phyloP scores from a whole-genome alignment of 1,140 invertebrate genomes.

The Formica selysi region DNA sequence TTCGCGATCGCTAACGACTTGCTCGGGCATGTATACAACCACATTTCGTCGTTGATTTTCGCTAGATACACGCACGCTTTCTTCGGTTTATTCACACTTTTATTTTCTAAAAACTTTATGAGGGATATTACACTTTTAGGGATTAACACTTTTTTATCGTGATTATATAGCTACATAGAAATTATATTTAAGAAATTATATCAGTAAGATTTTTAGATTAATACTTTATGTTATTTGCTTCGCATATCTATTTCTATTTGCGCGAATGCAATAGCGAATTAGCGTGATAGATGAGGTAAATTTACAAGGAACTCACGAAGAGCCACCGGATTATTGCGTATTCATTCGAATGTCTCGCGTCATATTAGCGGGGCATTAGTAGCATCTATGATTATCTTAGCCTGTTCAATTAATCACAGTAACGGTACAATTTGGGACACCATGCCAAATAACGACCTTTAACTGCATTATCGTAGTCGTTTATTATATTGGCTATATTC shows the following conservation, averaged over 20 bases:
- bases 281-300: constrained; percentile 36
- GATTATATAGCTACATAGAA: neutral
- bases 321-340: constrained; percentile 50
- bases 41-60: constrained; percentile 21
- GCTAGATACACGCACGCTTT: neutral
- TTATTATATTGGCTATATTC: constrained; percentile 58
- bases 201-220: neutral
- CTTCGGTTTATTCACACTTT: neutral
- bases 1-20: constrained; percentile 64
- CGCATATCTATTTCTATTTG: constrained; percentile 45
- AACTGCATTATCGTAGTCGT: constrained; percentile 52
- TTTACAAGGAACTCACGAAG: constrained; percentile 50
- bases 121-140: neutral
- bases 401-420: constrained; percentile 44
- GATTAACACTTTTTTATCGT: neutral
- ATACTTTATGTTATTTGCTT: constrained; percentile 4
- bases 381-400: constrained; percentile 47
- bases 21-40: neutral
- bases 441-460: constrained; percentile 51
- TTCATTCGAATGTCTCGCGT: constrained; percentile 58
- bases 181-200: neutral
- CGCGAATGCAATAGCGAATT: constrained; percentile 17
- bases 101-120: neutral
- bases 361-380: constrained; percentile 20
- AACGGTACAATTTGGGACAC: constrained; percentile 48